Evolutionary conservation across 2,113 vertebrate species (phyloP), one percentile per base, ranked within the genome.

Genomic region (Cyprinus carpio): DNA sequence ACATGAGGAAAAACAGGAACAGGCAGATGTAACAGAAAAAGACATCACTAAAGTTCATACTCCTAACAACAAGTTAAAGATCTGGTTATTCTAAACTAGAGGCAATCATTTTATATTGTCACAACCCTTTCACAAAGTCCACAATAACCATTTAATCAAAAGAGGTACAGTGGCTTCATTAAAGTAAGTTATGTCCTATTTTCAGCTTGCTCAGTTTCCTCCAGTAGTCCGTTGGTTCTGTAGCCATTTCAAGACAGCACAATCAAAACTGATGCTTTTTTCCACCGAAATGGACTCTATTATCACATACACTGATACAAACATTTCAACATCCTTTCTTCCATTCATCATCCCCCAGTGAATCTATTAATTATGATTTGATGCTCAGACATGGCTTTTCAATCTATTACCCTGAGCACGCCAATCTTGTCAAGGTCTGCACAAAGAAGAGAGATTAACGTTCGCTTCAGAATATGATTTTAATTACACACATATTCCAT

Each of bases 401-500:
- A 58, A 78, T 84, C 83, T 81, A 75, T 20, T 29, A 75, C 37
- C 34, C 25, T 54, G 72, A 27, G 40, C 71, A 25, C 51, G 20
- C 12, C 25, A 67, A 79, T 75, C 62, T 74, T 60, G 25, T 76
- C 34, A 76, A 20, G 56, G 29, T 16, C 76, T 65, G 62, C 65
- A 67, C 25, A 65, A 58, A 76, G 76, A 75, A 72, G 51, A 27
- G 12, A 83, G 84, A 79, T 82, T 71, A 79, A 85, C 46, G 62
- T 81, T 78, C 20, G 29, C 77, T 60, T 56, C 15, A 72, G 87
- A 89, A 91, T 46, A 82, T 78, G 49, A 83, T 86, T 90, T 90
- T 91, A 92, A 91, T 92, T 91, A 89, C 56, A 87, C 75, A 58
- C 88, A 87, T 89, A 85, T 88, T 84, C 67, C 81, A 83, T 58